Conservation (phyloP, 1,140 invertebrate species). For the Pseudomyrmex pallidus region DNA sequence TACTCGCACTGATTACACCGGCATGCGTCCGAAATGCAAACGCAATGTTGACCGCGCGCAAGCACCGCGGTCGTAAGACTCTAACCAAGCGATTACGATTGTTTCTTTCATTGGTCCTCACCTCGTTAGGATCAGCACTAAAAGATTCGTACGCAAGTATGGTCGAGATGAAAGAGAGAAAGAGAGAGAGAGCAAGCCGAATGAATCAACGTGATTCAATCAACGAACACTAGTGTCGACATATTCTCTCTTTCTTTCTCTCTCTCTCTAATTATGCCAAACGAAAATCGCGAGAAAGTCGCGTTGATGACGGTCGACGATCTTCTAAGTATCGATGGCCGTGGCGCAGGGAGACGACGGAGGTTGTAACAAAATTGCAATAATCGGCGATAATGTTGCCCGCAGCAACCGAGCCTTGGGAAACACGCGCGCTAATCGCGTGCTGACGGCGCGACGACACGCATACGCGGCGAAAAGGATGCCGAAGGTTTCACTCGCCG, state of each 20-base stretch:
- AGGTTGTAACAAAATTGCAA: constrained; percentile 46
- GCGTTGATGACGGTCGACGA: constrained; percentile 18
- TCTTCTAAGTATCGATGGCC: constrained; percentile 2
- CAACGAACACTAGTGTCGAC: constrained; percentile 13
- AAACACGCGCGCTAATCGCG: constrained; percentile 31
- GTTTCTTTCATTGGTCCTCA: constrained; percentile 13
- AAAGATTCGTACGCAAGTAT: constrained; percentile 4
- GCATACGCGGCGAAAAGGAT: constrained; percentile 32
- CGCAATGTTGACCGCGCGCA: background rate
- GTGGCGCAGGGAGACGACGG: constrained; percentile 19
- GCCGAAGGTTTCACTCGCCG: constrained; percentile 41
- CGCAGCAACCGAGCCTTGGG: constrained; percentile 22
- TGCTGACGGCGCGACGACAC: constrained; percentile 49
- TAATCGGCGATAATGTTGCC: constrained; percentile 57
- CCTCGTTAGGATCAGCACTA: background rate
- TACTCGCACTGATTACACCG: background rate
- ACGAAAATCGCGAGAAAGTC: constrained; percentile 45
- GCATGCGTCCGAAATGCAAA: background rate
- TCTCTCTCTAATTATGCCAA: background rate
- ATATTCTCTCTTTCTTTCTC: too few relatives aligned
- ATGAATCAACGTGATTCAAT: constrained; percentile 27
- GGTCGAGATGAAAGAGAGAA: background rate
- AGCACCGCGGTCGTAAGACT: constrained; percentile 19
- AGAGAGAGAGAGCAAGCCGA: background rate
- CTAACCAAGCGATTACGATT: constrained; percentile 39